Evolutionary conservation across 2,888 invertebrate genomes (phyloP), one percentile per base, ranked within the genome.

Genomic region (Malthinus seriepunctatus): DNA sequence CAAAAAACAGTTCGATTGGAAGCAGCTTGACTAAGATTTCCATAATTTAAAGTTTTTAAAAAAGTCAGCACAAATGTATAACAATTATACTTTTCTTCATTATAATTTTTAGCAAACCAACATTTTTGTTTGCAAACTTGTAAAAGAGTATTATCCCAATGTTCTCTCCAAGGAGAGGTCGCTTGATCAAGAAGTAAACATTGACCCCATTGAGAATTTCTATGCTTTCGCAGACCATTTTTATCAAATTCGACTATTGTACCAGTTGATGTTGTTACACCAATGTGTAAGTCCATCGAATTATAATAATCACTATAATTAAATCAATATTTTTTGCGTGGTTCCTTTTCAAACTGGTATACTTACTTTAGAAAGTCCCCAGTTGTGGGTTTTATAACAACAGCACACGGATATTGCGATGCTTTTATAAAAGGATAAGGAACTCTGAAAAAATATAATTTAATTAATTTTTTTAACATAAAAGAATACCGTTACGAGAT

Each of bases 401-500:
- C 85, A 45, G 91, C 86, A 71, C 91, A 90, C 32, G 90, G 88
- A 79, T 89, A 86, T 73, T 92, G 88, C 51, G 85, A 84, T 51
- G 94, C 94, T 77, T 89, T 85, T 51, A 88, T 85, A 76, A 95
- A 95, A 44, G 95, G 95, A 81, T 89, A 93, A 63, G 94, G 93
- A 73, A 95, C 83, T 76, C 86, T 86, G 78, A 63, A 84, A 84
- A 56, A 71, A 70, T 75, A 23, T 23, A 23, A 23, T 23, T 23
- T 23, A 23, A 23, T 23, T 23, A 23, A 23, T 23, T 23, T 23
- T 23, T 23, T 23, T 23, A 23, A 23, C 23, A 23, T 23, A 23
- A 23, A 23, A 23, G 23, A 23, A 23, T 5, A 23, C 23, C 23
- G 23, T 23, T 23, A 23, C 23, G 23, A 23, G 23, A 23, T 23